Evolutionary conservation across 2,888 invertebrate genomes (phyloP), one percentile per base, ranked within the genome.

Genomic region (Hypercompe scribonia): DNA sequence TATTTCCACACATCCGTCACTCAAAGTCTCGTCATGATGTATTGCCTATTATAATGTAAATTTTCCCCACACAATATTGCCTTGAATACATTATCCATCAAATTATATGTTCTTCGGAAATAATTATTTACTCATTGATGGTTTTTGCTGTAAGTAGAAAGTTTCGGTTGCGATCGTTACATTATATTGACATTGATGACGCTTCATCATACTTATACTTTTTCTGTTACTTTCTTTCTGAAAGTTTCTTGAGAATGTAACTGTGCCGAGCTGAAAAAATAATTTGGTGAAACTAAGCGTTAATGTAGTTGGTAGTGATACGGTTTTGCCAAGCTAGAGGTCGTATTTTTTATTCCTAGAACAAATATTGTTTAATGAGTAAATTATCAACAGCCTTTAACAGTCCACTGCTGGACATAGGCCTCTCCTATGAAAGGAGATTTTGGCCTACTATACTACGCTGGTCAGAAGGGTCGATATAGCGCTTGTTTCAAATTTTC

Each of bases 31-130:
- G 75, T 76, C 78, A 84, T 86, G 86, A 86, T 83, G 81, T 78
- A 84, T 81, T 82, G 81, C 78, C 75, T 66, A 84, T 85, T 84
- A 86, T 79, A 75, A 86, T 84, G 84, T 77, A 84, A 86, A 84
- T 84, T 84, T 80, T 75, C 73, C 68, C 71, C 74, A 70, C 54
- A 83, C 77, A 84, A 70, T 81, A 79, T 74, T 78, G 69, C 18
- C 69, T 78, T 74, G 71, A 64, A 79, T 79, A 79, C 63, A 74
- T 75, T 71, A 86, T 86, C 86, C 77, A 86, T 86, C 85, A 86
- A 78, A 70, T 71, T 74, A 79, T 75, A 72, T 79, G 71, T 78
- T 77, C 68, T 80, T 71, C 71, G 68, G 31, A 66, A 72, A 73
- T 83, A 81, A 72, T 77, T 72, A 74, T 72, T 72, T 70, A 67